These are phyloP conservation scores for Pelosia muscerda DNA, from an alignment of 2,888 invertebrate species.

Conservation along the genomic window DNA sequence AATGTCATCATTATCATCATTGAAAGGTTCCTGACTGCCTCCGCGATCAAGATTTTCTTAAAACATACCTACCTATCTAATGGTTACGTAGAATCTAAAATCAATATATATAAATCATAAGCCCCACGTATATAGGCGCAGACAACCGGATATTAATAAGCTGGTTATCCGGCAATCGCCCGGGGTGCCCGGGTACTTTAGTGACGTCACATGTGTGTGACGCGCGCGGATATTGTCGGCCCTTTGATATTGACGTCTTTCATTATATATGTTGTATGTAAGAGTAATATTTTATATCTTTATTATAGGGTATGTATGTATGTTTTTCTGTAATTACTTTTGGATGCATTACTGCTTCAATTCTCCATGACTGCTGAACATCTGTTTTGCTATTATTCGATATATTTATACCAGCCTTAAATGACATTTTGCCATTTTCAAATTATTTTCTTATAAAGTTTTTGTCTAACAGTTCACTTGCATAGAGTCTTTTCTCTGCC, in stretches of 20 bases:
- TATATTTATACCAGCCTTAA: no score
- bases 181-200: slow-evolving; percentile 57
- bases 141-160: slow-evolving; percentile 75
- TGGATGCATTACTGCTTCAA: no score
- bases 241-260: slow-evolving; percentile 50
- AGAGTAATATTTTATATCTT: slow-evolving; percentile 7
- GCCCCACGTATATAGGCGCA: slow-evolving; percentile 37
- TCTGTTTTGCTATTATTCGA: no score
- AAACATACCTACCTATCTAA: no score
- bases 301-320: background rate
- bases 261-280: slow-evolving; percentile 27
- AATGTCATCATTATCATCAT: no score
- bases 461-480: no score
- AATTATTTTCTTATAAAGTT: no score
- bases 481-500: no score
- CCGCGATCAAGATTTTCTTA: no score
- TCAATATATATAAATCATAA: slow-evolving; percentile 52
- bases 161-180: slow-evolving; percentile 73
- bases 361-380: no score
- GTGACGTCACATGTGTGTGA: slow-evolving; percentile 46
- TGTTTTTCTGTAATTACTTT: background rate
- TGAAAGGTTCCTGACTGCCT: no score
- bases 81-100: slow-evolving; percentile 25
- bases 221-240: slow-evolving; percentile 48
- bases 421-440: no score